Evolutionary conservation across 2,797 vertebrate genomes (phyloP), one percentile per base, ranked within the genome.

Genomic region (Spinus pinus): DNA sequence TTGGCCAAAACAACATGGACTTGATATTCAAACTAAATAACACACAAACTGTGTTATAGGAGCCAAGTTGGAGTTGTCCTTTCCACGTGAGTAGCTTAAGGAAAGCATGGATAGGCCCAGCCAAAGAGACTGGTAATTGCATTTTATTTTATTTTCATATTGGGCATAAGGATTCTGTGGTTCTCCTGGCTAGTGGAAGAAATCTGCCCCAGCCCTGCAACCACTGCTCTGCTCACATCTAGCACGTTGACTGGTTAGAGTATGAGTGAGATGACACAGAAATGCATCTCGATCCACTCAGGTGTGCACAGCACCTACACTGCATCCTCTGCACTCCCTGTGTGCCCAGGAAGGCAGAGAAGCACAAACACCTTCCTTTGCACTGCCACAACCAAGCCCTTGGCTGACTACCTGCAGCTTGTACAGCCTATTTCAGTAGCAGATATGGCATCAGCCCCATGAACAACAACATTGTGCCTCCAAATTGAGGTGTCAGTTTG

Each of bases 381-480:
- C 9, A 14, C 11, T 49, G 30, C 27, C 72, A 14, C 25, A 56
- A 2, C 24, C 42, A 42, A 65, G 27, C 35, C 16, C 20, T 72
- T 77, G 37, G 39, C 57, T 83, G 53, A 13, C 18, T 31, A 3
- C 18, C 50, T 5, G 1, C 7, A 42, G 14, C 17, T 35, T 0
- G 2, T 6, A 21, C 9, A 91, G 60, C 6, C 41, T 17, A 0
- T 30, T 58, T 41, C n/a, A 73, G n/a, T 3, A 9, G 30, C 41
- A 78, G 53, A 51, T 31, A 22, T 0, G 0, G 53, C 27, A 57
- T 57, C 10, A 72, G 66, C 23, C n/a, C 67, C 25, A 8, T 0
- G 37, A 27, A 47, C n/a, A 50, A 8, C n/a, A 47, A 0, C 1
- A 0, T 17, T 24, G 7, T 1, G 4, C 10, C 64, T 44, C 14